These are phyloP conservation scores for Acestrorhynchus altus DNA, from an alignment of 2,797 vertebrate species.

Conservation along the genomic window DNA sequence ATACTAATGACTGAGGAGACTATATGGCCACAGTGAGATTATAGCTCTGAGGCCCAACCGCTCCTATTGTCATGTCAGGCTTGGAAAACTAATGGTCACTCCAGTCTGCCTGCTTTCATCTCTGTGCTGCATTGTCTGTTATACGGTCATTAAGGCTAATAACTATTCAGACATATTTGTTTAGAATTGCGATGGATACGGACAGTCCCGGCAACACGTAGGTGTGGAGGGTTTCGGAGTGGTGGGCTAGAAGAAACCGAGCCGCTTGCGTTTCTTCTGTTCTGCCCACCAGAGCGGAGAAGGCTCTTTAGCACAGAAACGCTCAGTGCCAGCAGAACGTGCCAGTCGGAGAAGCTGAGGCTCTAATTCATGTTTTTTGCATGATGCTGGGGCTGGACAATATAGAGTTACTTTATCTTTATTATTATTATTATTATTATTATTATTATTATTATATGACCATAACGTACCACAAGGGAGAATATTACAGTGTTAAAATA, in stretches of 20 bases:
- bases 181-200: constrained; percentile 49
- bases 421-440: too few species aligned
- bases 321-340: background rate
- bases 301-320: constrained; percentile 17
- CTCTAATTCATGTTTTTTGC: constrained; percentile 44
- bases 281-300: constrained; percentile 35
- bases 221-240: constrained; percentile 45
- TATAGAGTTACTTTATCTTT: background rate
- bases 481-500: too few species aligned
- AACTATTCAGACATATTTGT: constrained; percentile 59
- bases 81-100: constrained; percentile 60
- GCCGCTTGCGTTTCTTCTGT: constrained; percentile 34
- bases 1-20: constrained; percentile 62
- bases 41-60: constrained; percentile 58
- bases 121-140: constrained; percentile 51
- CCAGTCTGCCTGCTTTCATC: constrained; percentile 49
- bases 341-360: background rate
- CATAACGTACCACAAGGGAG: too few species aligned
- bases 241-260: constrained; percentile 24
- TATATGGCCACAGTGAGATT: constrained; percentile 62
- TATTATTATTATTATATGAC: background rate
- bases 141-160: constrained; percentile 63
- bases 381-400: constrained; percentile 7
- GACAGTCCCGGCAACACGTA: constrained; percentile 45
- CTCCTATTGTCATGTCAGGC: constrained; percentile 60